Conservation (phyloP, 2,888 invertebrate genomes). For the Dynastes tityus region DNA sequence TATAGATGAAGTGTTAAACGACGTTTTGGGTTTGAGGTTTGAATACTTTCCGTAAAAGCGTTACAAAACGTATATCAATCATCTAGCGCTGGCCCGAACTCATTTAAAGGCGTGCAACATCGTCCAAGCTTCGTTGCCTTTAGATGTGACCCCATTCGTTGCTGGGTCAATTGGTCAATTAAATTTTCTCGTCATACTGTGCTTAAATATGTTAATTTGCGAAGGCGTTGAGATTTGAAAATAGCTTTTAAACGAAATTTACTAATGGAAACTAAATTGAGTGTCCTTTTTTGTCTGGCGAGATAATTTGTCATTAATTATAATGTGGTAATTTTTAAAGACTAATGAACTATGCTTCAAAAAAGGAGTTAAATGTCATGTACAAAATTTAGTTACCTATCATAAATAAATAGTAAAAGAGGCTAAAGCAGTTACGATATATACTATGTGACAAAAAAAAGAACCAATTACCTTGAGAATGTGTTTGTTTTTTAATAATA, state of each 20-base stretch:
- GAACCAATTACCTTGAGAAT: no score
- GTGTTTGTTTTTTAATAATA: no score
- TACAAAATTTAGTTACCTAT: no score
- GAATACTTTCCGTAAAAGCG: slow-evolving; percentile 39
- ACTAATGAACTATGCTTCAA: no score
- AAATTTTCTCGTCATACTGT: slow-evolving; percentile 35
- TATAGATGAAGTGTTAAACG: slow-evolving; percentile 43
- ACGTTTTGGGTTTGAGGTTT: slow-evolving; percentile 25
- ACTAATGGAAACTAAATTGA: slow-evolving; percentile 14
- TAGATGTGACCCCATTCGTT: slow-evolving; percentile 34
- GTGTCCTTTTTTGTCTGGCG: background rate
- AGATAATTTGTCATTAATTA: no score
- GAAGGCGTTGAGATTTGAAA: slow-evolving; percentile 27
- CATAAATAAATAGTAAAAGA: no score
- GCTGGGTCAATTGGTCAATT: slow-evolving; percentile 47
- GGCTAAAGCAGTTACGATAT: no score
- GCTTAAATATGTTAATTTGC: slow-evolving; percentile 37
- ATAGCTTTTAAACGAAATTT: background rate
- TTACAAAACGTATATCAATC: slow-evolving; percentile 45
- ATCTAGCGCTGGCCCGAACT: slow-evolving; percentile 39
- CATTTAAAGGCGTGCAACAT: slow-evolving; percentile 39
- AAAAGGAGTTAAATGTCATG: no score
- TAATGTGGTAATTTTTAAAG: no score
- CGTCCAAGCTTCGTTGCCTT: slow-evolving; percentile 34
- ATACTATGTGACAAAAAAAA: no score